Evolutionary conservation across 2,113 vertebrate genomes (phyloP).

Genomic region (Odobenus rosmarus): DNA sequence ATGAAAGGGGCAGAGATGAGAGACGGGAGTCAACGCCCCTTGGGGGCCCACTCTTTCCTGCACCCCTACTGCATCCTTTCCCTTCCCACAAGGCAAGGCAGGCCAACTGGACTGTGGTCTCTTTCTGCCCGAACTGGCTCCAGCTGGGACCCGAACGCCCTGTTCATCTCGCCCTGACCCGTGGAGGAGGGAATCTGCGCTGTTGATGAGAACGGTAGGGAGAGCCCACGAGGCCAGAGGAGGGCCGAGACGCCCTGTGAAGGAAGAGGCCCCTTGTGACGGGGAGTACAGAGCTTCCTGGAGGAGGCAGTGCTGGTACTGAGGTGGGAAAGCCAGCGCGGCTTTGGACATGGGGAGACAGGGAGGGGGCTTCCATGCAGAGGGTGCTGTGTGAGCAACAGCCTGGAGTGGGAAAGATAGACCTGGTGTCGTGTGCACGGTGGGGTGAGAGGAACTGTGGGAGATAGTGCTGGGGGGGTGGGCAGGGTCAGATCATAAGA

Average conservation of each 20-base stretch:
- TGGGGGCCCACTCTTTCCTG: background rate
- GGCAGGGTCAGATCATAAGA: background rate
- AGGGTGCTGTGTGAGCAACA: accelerated
- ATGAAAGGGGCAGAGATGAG: background rate
- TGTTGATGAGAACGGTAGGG: accelerated
- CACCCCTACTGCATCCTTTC: accelerated
- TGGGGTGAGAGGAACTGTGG: accelerated
- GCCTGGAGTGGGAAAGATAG: too few species aligned
- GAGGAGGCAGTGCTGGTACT: background rate
- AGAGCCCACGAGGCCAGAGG: accelerated
- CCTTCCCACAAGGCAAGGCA: background rate
- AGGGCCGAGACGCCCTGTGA: background rate
- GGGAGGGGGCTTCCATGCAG: accelerated
- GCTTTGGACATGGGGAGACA: accelerated
- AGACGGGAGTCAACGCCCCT: background rate
- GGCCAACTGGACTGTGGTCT: background rate
- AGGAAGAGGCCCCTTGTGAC: too few species aligned
- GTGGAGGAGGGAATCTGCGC: accelerated
- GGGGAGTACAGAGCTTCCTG: background rate
- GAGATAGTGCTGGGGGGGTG: background rate
- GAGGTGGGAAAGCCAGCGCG: background rate
- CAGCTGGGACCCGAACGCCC: background rate
- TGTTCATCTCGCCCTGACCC: accelerated
- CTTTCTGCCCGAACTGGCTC: background rate
- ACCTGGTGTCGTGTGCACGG: accelerated